Evolutionary conservation across 1,140 invertebrate species (phyloP).

Genomic region (Papilio dardanus): DNA sequence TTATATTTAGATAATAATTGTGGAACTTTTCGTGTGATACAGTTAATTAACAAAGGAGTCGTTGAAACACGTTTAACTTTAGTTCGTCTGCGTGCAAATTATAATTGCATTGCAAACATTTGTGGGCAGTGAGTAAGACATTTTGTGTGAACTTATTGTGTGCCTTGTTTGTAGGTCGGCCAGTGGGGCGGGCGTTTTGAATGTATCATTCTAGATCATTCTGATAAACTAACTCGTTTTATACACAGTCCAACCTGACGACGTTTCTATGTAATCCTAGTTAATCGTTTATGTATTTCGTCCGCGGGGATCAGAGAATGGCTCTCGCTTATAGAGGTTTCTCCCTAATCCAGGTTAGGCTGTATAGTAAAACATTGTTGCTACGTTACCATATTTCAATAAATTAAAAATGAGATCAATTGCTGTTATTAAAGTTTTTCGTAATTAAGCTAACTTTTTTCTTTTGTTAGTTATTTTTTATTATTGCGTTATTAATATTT

Average conservation of each 20-base stretch:
- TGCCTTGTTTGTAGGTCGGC: conserved; percentile 25
- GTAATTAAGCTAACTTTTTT: no score
- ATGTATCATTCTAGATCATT: conserved; percentile 32
- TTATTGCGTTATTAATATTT: no score
- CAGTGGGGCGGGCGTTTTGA: conserved; percentile 22
- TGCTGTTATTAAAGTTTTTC: no score
- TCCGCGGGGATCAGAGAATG: no score
- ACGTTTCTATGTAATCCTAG: no score
- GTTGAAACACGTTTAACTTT: neutral
- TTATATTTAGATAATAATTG: neutral
- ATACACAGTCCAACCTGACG: no score
- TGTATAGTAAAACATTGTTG: conserved; percentile 4
- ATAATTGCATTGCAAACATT: conserved; percentile 13
- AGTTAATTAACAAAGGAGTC: neutral
- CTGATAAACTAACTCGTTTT: conserved; percentile 23
- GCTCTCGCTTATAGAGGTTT: no score
- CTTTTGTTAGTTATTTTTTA: no score
- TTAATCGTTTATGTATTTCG: no score
- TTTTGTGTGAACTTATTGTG: conserved; percentile 29
- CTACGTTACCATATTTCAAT: neutral
- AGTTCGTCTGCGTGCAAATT: neutral
- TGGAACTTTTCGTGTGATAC: neutral
- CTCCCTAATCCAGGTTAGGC: no score
- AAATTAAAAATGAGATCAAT: no score
- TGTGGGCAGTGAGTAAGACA: conserved; percentile 13